Evolutionary conservation across 2,888 invertebrate species (phyloP).

Genomic region (Punctoribates punctum): DNA sequence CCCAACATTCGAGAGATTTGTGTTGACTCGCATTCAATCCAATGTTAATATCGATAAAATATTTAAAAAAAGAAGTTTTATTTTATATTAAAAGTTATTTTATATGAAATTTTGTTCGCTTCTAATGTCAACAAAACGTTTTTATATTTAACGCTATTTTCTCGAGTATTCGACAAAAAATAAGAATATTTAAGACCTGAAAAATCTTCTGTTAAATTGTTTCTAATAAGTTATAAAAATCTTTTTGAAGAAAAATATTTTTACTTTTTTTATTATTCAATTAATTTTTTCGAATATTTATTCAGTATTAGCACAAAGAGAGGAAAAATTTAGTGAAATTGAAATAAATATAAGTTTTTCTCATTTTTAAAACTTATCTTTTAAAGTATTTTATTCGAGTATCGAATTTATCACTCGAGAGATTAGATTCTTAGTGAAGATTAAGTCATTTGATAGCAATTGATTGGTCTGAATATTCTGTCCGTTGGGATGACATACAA

Average conservation of each 20-base stretch:
- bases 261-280: not conserved
- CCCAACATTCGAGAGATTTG: too few species aligned
- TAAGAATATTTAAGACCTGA: not conserved
- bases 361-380: not conserved
- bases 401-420: constrained; percentile 26
- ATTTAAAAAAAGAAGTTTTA: not conserved
- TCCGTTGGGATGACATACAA: constrained; percentile 6
- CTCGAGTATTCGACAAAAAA: not conserved
- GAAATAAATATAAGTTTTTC: not conserved
- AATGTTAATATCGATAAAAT: not conserved
- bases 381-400: not conserved
- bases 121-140: not conserved
- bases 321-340: not conserved
- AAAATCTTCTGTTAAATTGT: constrained; percentile 4
- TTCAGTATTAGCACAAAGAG: constrained; percentile 1
- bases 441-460: constrained; percentile 13
- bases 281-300: constrained; percentile 1
- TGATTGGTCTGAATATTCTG: constrained; percentile 10
- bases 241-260: not conserved
- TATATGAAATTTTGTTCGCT: not conserved
- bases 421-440: constrained; percentile 17
- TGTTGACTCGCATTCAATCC: too few species aligned
- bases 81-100: not conserved
- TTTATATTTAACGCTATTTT: constrained; percentile 22
- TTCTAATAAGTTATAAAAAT: constrained; percentile 7